Base-by-base conservation (phyloP, 2,888 invertebrate species). In the Adela reaumurella region DNA sequence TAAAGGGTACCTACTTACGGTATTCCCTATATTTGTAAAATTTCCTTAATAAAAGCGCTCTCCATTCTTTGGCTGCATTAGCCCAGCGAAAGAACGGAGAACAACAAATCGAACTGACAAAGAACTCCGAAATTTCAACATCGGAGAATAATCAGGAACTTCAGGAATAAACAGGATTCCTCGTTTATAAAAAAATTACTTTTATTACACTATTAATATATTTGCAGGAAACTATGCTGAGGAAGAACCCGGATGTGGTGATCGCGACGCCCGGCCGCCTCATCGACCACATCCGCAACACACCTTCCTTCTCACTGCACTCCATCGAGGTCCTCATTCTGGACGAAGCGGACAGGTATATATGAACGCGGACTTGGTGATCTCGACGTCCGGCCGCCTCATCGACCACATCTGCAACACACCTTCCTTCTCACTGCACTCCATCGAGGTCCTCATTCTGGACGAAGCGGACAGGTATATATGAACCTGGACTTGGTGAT, bases 401-500 rank as follows among this genome's bases (percentile, higher is more conserved):
- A 97, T 99, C 54, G 98, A 99, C 79, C 98, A 98, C 74, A 83
- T 99, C 46, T 88, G 92, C 65, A 97, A 97, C 71, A 92, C 97
- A 1, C 96, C 96, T 0, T 92, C 90, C 6, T 99, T 99, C 69
- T 84, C 85, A 17, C 81, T 99, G 48, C 89, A 91, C 61, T 89
- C 88, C 49, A 92, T 99, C 52, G 98, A 99, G 81, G 90, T 97
- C 0, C 64, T 85, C 1, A 86, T 86, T 2, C 63, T 86, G 6
- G n/a, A n/a, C n/a, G n/a, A n/a, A 86, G 86, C 54, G 86, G 86
- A 59, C 86, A 87, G 18, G 86, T n/a, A n/a, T n/a, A n/a, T n/a
- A n/a, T n/a, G n/a, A n/a, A n/a, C n/a, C n/a, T n/a, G n/a, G 98
- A 99, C 67, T 85, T 99, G 57, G 97, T 99, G 19, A 96, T 99